Evolutionary conservation across 2,888 invertebrate genomes (phyloP).

Genomic region (Metalampra italica): DNA sequence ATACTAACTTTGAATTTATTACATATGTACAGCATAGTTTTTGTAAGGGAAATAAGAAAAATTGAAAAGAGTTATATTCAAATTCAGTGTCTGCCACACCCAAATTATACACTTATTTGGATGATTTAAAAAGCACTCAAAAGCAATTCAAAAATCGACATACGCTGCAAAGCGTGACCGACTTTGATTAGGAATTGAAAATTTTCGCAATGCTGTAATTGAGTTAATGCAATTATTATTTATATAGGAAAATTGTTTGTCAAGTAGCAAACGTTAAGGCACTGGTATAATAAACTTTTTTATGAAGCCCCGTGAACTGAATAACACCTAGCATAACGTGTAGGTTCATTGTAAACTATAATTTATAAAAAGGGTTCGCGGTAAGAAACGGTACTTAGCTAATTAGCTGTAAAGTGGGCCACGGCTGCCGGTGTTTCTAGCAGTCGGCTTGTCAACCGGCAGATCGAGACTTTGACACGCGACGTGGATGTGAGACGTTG

Average conservation of each 20-base stretch:
- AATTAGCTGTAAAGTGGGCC: constrained; percentile 14
- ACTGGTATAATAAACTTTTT: not conserved
- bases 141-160: too few species aligned
- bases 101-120: too few species aligned
- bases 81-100: too few species aligned
- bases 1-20: too few species aligned
- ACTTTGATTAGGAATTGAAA: too few species aligned
- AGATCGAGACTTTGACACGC: constrained; percentile 41
- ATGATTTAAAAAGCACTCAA: too few species aligned
- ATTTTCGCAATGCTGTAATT: too few species aligned
- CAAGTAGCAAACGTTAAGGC: too few species aligned
- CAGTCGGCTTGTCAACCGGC: constrained; percentile 20
- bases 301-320: not conserved
- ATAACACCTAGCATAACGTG: not conserved
- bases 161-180: too few species aligned
- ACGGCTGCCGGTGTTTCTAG: constrained; percentile 12
- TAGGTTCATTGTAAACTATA: not conserved
- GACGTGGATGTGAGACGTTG: constrained; percentile 29
- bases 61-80: too few species aligned
- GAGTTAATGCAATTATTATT: too few species aligned
- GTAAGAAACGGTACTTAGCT: constrained; percentile 5
- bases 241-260: too few species aligned
- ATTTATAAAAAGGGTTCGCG: constrained; percentile 1
- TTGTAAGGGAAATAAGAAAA: not conserved
- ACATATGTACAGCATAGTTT: not conserved